Base-by-base conservation (phyloP, 2,797 vertebrate genomes). In the Molossus alvarezi region DNA sequence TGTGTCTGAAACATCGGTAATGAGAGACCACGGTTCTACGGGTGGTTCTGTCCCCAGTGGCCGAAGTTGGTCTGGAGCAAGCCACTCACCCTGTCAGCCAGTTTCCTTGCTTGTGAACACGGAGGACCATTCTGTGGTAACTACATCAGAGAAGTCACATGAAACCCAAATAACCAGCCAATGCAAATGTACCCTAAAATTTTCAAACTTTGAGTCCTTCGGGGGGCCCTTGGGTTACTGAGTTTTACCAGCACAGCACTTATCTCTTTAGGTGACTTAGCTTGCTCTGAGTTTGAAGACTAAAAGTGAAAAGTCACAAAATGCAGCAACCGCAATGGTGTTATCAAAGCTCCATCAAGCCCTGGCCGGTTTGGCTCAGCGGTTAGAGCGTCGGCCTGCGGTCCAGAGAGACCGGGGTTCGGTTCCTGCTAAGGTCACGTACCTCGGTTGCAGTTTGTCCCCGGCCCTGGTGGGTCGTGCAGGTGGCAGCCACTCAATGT, bases 301-400 rank as follows among this genome's bases (percentile, higher is more conserved):
- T 80, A 71, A 96, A 29, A 3, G 0, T 93, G 83, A 97, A 98
- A 93, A 93, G 86, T 97, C 92, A 76, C 83, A 89, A 97, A 98
- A 97, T 65, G 94, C 79, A 81, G 45, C 64, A 73, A 91, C 15
- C 77, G 95, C 87, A 96, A 82, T 88, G 81, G 94, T 94, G 98
- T 97, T 97, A 97, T 93, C 94, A 96, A 98, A 97, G 87, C 79
- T 96, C 80, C 80, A 97, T 95, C 97, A 92, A 95, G 75, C 96
- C 97, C 92, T 95, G 93, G 95, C 95, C 97, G 33, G 33, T 33
- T 33, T 33, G 33, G 33, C 33, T 33, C 33, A 33, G 33, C 33
- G 33, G 33, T 33, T 33, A 33, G 33, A 33, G 33, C 33, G 33
- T 33, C 33, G 3, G 33, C 33, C 33, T 33, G 33, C 3, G 33